Evolutionary conservation across 2,797 vertebrate genomes (phyloP), one percentile per base, ranked within the genome.

Genomic region (Manis crassicaudata): DNA sequence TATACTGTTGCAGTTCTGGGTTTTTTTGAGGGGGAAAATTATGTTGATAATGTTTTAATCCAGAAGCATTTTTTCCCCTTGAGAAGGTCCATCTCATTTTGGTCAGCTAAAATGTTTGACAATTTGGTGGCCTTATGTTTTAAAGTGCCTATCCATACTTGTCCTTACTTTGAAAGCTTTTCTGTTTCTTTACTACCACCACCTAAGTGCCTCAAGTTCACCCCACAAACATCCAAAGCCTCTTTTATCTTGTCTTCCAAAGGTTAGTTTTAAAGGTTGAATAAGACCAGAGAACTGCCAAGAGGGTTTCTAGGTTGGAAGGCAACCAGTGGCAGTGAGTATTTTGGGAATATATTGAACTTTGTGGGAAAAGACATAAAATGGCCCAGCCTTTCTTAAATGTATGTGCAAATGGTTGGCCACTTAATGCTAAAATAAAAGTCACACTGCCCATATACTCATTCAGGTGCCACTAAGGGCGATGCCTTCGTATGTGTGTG

Each of bases 1-100:
- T 68, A 80, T 83, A 70, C 63, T 70, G 17, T 75, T 91, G 7
- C 1, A 37, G 21, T 82, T 95, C 32, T 62, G 37, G 29, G 77
- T 82, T 94, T 97, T 75, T 23, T 58, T 88, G 17, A 93, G 81
- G n/a, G 56, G 82, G 56, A 81, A 97, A 81, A 85, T 88, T 27
- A 9, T 88, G 40, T 58, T 67, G 29, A 50, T 90, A 75, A 65
- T 91, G 21, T 80, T 95, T 72, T 88, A 67, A 58, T 65, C 35
- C 27, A 84, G 56, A 80, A 93, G 82, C 11, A 56, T 85, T 85
- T 86, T 79, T 84, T 75, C 12, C 32, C 89, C 58, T 37, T 3
- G 1, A 58, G 7, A n/a, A 65, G 88, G 3, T 67, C 54, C 20
- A 63, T 88, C 54, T 94, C 18, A 76, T 29, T 95, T 80, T 86